A percentile compares a stretch with the other conserved stretches of the same genome.
Evolutionary conservation across 1,140 invertebrate species (phyloP).

Genomic region (Drosophila willistoni): DNA sequence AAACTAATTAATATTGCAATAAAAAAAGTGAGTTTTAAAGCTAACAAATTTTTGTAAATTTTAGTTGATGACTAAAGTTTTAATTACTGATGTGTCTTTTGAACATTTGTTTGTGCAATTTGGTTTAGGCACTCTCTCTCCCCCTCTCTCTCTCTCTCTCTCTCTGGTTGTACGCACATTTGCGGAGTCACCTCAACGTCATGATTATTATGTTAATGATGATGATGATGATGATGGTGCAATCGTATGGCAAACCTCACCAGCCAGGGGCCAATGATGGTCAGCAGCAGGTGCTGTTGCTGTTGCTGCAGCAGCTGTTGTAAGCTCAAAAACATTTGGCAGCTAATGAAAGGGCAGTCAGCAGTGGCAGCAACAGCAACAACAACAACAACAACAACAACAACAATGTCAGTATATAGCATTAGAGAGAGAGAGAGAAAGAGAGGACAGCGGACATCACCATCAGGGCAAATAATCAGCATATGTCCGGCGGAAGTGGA

Average conservation of each 20-base stretch:
- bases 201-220: constrained; percentile 23
- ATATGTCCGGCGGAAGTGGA: constrained; percentile 51
- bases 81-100: constrained; percentile 38
- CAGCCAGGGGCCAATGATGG: constrained; percentile 20
- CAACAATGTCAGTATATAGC: not conserved
- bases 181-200: constrained; percentile 41
- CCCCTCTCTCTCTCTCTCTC: not conserved
- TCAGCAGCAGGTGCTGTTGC: constrained; percentile 34
- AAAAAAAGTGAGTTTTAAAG: too few relatives aligned
- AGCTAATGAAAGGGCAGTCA: constrained; percentile 45
- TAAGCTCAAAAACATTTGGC: constrained; percentile 59
- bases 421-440: not conserved
- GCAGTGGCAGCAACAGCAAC: not conserved
- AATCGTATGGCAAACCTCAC: constrained; percentile 24
- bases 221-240: constrained; percentile 37
- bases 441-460: constrained; percentile 31
- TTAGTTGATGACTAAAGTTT: too few relatives aligned
- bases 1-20: too few relatives aligned
- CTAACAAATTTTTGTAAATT: too few relatives aligned
- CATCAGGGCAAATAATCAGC: constrained; percentile 58
- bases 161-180: constrained; percentile 55
- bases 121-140: not conserved
- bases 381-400: not conserved
- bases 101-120: not conserved
- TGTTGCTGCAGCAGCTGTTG: constrained; percentile 41